Evolutionary conservation across 92 coral and sea anemone genomes (phyloP).

Genomic region (Anthopleura xanthogrammica): DNA sequence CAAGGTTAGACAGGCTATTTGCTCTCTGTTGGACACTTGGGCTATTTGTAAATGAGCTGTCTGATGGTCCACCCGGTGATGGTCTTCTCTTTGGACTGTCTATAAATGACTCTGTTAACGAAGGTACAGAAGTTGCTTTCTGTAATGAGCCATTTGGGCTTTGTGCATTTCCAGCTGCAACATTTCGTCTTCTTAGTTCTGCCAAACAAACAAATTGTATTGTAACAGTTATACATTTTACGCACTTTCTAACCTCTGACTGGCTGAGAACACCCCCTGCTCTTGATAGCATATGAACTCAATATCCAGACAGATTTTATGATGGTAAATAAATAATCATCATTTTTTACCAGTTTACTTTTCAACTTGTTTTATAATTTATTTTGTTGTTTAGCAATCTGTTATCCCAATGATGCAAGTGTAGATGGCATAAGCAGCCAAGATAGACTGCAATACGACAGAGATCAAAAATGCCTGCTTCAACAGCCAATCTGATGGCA

Average conservation of each 20-base stretch:
- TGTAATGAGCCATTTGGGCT: slow-evolving; percentile 65
- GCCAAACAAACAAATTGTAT: neutral
- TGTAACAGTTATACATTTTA: neutral
- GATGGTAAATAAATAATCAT: too few species aligned
- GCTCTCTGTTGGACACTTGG: slow-evolving; percentile 47
- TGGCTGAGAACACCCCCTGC: neutral
- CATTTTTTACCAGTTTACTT: too few species aligned
- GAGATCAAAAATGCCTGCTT: too few species aligned
- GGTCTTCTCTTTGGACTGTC: slow-evolving; percentile 25
- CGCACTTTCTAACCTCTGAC: neutral
- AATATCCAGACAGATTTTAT: too few species aligned
- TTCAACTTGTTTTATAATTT: too few species aligned
- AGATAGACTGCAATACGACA: too few species aligned
- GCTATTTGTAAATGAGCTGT: slow-evolving; percentile 9
- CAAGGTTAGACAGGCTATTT: slow-evolving; percentile 41
- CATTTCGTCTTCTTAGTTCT: slow-evolving; percentile 64
- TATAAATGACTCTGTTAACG: slow-evolving; percentile 54
- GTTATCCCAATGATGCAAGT: too few species aligned
- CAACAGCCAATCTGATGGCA: too few species aligned
- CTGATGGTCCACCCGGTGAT: slow-evolving; percentile 34
- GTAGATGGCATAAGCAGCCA: too few species aligned
- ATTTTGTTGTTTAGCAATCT: too few species aligned
- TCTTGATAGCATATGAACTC: neutral
- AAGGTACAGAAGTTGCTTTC: slow-evolving; percentile 67
- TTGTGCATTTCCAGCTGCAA: slow-evolving; percentile 16